Evolutionary conservation across 2,888 invertebrate species (phyloP), one percentile per base, ranked within the genome.

Genomic region (Caenorhabditis uteleia): DNA sequence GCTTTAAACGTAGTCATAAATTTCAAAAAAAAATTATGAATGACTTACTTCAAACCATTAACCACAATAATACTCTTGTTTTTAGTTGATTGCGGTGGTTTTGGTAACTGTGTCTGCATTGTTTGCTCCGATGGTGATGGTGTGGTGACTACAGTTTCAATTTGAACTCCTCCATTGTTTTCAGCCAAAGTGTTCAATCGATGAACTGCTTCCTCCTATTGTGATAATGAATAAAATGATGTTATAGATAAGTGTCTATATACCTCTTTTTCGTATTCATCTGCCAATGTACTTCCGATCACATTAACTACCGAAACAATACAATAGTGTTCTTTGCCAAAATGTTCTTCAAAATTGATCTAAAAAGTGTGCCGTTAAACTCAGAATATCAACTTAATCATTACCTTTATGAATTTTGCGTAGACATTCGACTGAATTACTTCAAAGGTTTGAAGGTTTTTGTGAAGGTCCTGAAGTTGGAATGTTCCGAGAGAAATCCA

Each of bases 271-370:
- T 82, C 82, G 43, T 81, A 82, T 50, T 84, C 83, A 68, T 85
- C 85, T 10, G 84, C 82, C 75, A 85, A 79, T 14, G 92, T 93
- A 2, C 92, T 92, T 18, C 95, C 95, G 83, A 91, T 94, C 1
- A 93, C 91, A 64, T 91, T 89, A 84, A 99, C 91, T 46, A 95
- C 87, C n/a, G 94, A 95, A 68, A 98, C 88, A 0, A 98, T 97
- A 84, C 98, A 99, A 84, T 91, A 98, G 84, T 98, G 97, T 85
- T 98, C 97, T 8, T 90, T 90, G 20, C 97, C 95, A 84, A 95
- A 92, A 84, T 98, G 94, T 34, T 93, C 91, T 68, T 91, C 88
- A 81, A 98, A 88, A 80, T 98, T 97, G 39, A 88, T 84, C 84
- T 86, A 78, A 34, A 71, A 62, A 20, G n/a, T n/a, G n/a, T n/a